Base-by-base conservation (phyloP, 2,888 invertebrate genomes). In the Metacarcinus magister region DNA sequence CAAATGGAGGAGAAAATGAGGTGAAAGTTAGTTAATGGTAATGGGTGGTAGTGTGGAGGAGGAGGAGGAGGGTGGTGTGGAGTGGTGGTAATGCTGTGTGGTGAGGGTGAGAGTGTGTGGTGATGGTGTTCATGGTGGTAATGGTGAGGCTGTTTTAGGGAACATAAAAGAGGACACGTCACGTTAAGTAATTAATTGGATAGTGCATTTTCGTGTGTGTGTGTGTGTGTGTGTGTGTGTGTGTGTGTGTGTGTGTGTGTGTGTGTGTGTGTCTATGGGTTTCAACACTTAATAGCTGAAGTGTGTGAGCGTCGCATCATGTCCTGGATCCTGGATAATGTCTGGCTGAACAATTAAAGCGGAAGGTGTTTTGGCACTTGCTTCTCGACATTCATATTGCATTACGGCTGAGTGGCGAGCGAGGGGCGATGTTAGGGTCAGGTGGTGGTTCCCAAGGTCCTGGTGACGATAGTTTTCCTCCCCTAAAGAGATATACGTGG, bases 151-250 rank as follows among this genome's bases (percentile, higher is more conserved):
- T 48, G n/a, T 32, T 82, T 32, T 32, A 16, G 82, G 7, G 82
- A 7, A 32, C 82, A 32, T 82, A 32, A 82, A 39, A 82, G 82
- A 32, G 82, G 32, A 82, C 82, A 28, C 32, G 13, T 82, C 82
- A 82, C 32, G 82, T 32, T 13, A 82, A 19, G 10, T 82, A 82
- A 82, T 82, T 82, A 82, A 82, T 82, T 82, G 32, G 82, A 82
- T 82, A 82, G 82, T 82, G 82, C 82, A 8, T 82, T 82, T 32
- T 5, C 82, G 82, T 82, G 82, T 28, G 5, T 82, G 82, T 82
- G 82, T 82, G 82, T 82, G 82, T 82, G 32, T 82, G 82, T n/a
- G 82, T 82, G 32, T 82, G 82, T n/a, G 28, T 82, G 19, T 82
- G 82, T 82, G 82, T 82, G 28, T 82, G 82, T 82, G 32, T 32